Evolutionary conservation across 2,888 invertebrate genomes (phyloP).

Genomic region (Apamea crenata): DNA sequence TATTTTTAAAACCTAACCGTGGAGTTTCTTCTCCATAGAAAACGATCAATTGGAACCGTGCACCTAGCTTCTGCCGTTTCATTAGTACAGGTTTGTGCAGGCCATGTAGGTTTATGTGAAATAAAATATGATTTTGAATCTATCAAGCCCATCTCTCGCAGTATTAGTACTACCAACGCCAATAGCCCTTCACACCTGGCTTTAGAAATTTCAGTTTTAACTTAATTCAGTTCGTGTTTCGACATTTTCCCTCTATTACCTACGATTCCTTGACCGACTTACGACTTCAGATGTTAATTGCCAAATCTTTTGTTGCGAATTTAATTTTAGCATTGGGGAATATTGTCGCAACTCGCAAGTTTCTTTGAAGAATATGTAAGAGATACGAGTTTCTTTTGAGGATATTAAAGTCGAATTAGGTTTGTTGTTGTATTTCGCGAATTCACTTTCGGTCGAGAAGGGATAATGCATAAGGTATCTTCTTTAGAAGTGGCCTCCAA

Average conservation of each 20-base stretch:
- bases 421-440: not conserved
- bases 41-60: too few species aligned
- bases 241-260: slow-evolving; percentile 43
- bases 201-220: slow-evolving; percentile 2
- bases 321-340: slow-evolving; percentile 43
- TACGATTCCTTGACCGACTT: slow-evolving; percentile 58
- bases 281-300: slow-evolving; percentile 48
- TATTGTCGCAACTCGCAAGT: slow-evolving; percentile 20
- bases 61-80: too few species aligned
- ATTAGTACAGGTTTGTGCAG: too few species aligned
- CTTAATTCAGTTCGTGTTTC: slow-evolving; percentile 34
- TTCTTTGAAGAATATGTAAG: slow-evolving; percentile 4
- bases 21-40: too few species aligned
- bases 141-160: not conserved
- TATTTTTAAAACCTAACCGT: too few species aligned
- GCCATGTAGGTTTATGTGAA: too few species aligned
- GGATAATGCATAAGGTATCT: not conserved
- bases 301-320: slow-evolving; percentile 44
- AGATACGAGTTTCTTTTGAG: slow-evolving; percentile 8
- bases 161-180: not conserved
- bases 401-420: slow-evolving; percentile 13
- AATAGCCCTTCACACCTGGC: not conserved
- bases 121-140: too few species aligned
- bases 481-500: not conserved
- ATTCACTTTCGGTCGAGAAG: too few species aligned